phyloP scores from a whole-genome alignment of 2,888 invertebrate species.

The Drosophila heteroneura region DNA sequence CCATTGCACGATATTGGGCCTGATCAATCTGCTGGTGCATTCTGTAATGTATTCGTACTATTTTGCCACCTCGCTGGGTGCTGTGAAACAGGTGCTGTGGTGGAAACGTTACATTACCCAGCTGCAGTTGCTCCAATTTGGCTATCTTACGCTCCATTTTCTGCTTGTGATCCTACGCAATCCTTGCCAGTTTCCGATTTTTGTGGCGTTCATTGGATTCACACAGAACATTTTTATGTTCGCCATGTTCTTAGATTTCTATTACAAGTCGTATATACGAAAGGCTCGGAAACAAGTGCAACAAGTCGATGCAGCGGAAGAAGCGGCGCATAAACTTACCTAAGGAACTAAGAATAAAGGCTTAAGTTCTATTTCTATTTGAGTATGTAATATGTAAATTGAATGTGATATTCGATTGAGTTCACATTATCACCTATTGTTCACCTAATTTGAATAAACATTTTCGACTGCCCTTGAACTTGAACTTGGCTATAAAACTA shows the following conservation, averaged over 20 bases:
- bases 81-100: conserved; percentile 90
- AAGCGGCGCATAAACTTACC: conserved; percentile 31
- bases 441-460: conserved; percentile 66
- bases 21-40: conserved; percentile 92
- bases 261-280: conserved; percentile 80
- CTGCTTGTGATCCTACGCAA: conserved; percentile 82
- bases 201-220: conserved; percentile 75
- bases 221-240: conserved; percentile 85
- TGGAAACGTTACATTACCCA: conserved; percentile 95
- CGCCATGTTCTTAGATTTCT: conserved; percentile 84
- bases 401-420: conserved; percentile 25
- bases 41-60: conserved; percentile 94
- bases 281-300: conserved; percentile 12
- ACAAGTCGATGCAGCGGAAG: neutral
- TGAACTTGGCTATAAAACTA: conserved; percentile 35
- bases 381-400: conserved; percentile 45
- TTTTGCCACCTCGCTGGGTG: conserved; percentile 90
- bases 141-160: conserved; percentile 87
- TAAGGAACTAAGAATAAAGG: conserved; percentile 37
- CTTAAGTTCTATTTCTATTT: conserved; percentile 29
- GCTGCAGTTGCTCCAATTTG: conserved; percentile 92
- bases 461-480: conserved; percentile 45
- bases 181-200: conserved; percentile 73
- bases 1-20: conserved; percentile 89
- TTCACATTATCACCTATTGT: conserved; percentile 29